Evolutionary conservation across 2,113 vertebrate genomes (phyloP), one percentile per base, ranked within the genome.

Genomic region (Psittacula cyanocephala): DNA sequence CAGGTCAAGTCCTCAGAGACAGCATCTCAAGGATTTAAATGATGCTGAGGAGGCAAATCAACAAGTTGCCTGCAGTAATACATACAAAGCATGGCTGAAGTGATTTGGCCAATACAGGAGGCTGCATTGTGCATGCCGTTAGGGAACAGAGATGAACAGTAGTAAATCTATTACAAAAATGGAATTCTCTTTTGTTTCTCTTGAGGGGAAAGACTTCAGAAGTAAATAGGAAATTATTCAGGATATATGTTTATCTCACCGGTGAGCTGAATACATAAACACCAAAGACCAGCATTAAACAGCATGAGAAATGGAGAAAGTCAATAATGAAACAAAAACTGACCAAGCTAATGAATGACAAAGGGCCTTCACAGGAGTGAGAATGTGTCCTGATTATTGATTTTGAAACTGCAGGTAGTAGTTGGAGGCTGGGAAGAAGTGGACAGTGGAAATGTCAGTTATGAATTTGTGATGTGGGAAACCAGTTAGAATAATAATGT

Each of bases 391-490:
- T n/a, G 72, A 15, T 23, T 83, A 91, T 67, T 86, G 85, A 93
- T 76, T 74, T 60, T 60, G 70, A 60, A 81, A 41, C 78, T 69
- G 70, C 83, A 76, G 94, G 82, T 68, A 76, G 63, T 52, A 67
- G 47, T 68, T 81, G 65, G 49, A 81, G 82, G 39, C 80, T 70
- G 53, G 41, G 60, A 69, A 86, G 81, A 86, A 62, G 67, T 63
- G 94, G 92, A 70, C 81, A 89, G 83, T 37, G 43, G 63, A 95
- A 71, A 93, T 80, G 77, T 71, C 81, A 91, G 59, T 71, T 80
- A 83, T 24, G 50, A 84, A 88, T 91, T 57, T 89, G 70, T 82
- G 91, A 84, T 95, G 68, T 70, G 72, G 43, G 70, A 70, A 86
- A 80, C 74, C 1, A 2, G 43, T 65, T 69, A 60, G 72, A 86